Conservation (phyloP, 2,113 vertebrate species). For the Sciurus niger region DNA sequence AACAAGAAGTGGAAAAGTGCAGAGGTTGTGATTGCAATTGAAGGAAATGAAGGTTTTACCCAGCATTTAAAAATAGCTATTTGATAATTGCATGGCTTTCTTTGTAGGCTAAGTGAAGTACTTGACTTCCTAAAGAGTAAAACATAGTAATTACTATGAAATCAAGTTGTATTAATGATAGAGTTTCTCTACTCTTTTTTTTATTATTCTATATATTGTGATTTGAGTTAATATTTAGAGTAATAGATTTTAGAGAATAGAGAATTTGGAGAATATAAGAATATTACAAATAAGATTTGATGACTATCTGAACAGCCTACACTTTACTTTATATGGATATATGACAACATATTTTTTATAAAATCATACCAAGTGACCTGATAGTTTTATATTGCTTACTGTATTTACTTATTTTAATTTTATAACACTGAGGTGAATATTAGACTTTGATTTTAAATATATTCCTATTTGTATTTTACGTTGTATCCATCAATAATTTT, state of each 20-base stretch:
- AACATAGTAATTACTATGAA: conserved; percentile 53
- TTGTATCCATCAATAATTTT: neutral
- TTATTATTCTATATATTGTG: neutral
- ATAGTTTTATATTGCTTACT: neutral
- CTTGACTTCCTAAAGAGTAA: conserved; percentile 53
- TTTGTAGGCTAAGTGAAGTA: conserved; percentile 59
- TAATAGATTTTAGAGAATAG: neutral
- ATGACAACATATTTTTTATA: neutral
- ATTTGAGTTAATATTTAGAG: conserved; percentile 9
- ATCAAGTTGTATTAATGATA: conserved; percentile 51
- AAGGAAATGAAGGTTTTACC: neutral
- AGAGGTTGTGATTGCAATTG: conserved; percentile 31
- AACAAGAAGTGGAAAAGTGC: neutral
- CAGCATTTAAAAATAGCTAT: conserved; percentile 57
- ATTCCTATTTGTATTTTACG: neutral
- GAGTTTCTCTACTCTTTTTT: neutral
- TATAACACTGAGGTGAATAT: neutral
- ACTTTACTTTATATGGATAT: neutral
- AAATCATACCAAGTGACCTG: neutral
- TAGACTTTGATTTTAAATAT: neutral
- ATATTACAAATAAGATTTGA: neutral
- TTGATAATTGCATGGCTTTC: conserved; percentile 56
- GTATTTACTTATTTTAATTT: neutral
- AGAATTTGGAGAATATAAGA: neutral
- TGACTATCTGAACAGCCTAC: neutral